Evolutionary conservation across 1,140 invertebrate species (phyloP).

Genomic region (Tetragnatha versicolor): DNA sequence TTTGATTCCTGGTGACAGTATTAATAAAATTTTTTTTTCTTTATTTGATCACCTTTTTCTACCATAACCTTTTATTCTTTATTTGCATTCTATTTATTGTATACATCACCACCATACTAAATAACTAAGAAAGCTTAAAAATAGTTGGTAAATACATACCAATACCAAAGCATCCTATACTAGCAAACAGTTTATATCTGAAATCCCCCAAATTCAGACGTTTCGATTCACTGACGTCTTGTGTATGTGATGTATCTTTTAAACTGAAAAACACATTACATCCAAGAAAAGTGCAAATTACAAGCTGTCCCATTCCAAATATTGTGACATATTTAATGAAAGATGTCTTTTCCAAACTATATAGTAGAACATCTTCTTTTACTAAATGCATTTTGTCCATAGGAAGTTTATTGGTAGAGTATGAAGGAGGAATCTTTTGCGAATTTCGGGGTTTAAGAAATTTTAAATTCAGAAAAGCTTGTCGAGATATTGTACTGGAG

Average conservation of each 20-base stretch:
- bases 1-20: not conserved
- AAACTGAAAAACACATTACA: slow-evolving; percentile 17
- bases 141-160: not conserved
- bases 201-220: slow-evolving; percentile 1
- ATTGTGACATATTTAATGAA: slow-evolving; percentile 5
- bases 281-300: slow-evolving; percentile 5
- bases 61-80: too few species aligned
- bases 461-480: too few species aligned
- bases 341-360: slow-evolving; percentile 6
- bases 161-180: not conserved
- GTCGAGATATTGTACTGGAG: too few species aligned
- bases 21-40: too few species aligned
- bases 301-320: slow-evolving; percentile 25
- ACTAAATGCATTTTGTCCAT: slow-evolving; percentile 10
- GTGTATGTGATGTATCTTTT: not conserved
- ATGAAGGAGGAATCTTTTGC: too few species aligned
- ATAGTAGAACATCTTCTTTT: slow-evolving; percentile 17
- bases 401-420: slow-evolving; percentile 16
- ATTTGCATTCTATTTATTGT: too few species aligned
- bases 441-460: too few species aligned
- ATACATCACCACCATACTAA: not conserved
- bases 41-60: too few species aligned
- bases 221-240: not conserved
- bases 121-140: not conserved
- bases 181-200: slow-evolving; percentile 11